Percentiles rank a stretch among this genome's conserved stretches.
phyloP scores from a whole-genome alignment of 2,888 invertebrate species.

The Beris morrisii region DNA sequence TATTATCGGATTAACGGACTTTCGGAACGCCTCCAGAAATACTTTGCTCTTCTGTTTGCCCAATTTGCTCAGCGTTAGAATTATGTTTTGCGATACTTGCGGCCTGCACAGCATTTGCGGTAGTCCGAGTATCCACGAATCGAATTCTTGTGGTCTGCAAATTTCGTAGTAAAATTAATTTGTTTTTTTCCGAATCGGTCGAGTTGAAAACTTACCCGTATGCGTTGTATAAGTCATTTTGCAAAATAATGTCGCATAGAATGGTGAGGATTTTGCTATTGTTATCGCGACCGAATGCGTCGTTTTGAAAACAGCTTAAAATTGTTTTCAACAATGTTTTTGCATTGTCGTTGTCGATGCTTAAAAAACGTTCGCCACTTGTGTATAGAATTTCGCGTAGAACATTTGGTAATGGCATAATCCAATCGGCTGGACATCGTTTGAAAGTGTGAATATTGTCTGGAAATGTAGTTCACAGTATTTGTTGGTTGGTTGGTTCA shows the following conservation, averaged over 20 bases:
- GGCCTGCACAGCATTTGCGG: conserved; percentile 61
- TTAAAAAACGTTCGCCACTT: conserved; percentile 43
- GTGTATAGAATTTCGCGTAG: conserved; percentile 45
- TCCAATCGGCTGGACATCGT: conserved; percentile 11
- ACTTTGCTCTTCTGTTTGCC: conserved; percentile 60
- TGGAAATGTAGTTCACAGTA: conserved; percentile 3
- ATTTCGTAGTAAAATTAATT: conserved; percentile 29
- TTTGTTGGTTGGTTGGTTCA: not conserved
- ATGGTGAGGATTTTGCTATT: conserved; percentile 55
- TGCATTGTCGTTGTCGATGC: conserved; percentile 43
- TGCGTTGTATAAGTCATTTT: conserved; percentile 50
- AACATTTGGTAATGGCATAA: conserved; percentile 36
- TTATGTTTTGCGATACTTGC: conserved; percentile 58
- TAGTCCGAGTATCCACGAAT: conserved; percentile 60
- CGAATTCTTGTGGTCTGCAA: conserved; percentile 53
- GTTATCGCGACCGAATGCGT: conserved; percentile 45
- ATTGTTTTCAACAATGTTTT: conserved; percentile 47
- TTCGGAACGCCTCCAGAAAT: conserved; percentile 59
- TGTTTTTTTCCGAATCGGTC: not conserved
- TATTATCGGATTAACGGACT: conserved; percentile 58
- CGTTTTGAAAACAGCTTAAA: conserved; percentile 44
- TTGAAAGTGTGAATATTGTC: conserved; percentile 19
- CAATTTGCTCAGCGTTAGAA: conserved; percentile 63
- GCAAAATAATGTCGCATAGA: conserved; percentile 57
- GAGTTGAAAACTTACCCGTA: conserved; percentile 46